Evolutionary conservation across 2,113 vertebrate species (phyloP).

Genomic region (Actenoides hombroni): DNA sequence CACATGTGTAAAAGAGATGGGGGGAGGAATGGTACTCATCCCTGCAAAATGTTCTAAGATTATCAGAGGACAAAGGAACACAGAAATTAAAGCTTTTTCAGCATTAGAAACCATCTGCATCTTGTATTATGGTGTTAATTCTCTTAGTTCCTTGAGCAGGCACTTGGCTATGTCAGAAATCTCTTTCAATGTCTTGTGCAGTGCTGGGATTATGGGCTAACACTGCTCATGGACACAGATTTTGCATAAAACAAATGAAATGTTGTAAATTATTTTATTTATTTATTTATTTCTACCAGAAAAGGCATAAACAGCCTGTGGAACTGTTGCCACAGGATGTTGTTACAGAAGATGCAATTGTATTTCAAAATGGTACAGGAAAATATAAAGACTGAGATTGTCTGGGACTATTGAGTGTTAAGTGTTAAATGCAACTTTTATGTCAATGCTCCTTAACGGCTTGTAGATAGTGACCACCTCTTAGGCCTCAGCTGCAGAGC

Average conservation of each 20-base stretch:
- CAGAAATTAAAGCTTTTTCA: background rate
- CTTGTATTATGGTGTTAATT: background rate
- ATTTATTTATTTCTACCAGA: background rate
- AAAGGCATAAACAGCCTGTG: background rate
- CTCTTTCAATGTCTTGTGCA: background rate
- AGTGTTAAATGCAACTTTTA: background rate
- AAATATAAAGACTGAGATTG: background rate
- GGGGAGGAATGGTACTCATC: rapidly evolving
- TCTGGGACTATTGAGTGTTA: background rate
- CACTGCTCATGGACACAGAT: background rate
- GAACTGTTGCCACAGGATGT: background rate
- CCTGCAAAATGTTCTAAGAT: background rate
- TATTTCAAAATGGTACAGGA: background rate
- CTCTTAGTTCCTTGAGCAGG: background rate
- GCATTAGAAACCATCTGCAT: background rate
- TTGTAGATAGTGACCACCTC: background rate
- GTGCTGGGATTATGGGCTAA: background rate
- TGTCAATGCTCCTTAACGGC: background rate
- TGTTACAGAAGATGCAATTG: background rate
- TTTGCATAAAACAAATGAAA: background rate
- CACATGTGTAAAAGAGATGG: background rate
- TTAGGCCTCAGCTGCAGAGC: background rate
- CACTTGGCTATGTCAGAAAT: background rate
- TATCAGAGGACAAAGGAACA: background rate
- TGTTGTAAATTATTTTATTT: background rate